A percentile compares a stretch with the other conserved stretches of the same genome.
Evolutionary conservation across 2,888 invertebrate genomes (phyloP).

Genomic region (Netelia inedita): DNA sequence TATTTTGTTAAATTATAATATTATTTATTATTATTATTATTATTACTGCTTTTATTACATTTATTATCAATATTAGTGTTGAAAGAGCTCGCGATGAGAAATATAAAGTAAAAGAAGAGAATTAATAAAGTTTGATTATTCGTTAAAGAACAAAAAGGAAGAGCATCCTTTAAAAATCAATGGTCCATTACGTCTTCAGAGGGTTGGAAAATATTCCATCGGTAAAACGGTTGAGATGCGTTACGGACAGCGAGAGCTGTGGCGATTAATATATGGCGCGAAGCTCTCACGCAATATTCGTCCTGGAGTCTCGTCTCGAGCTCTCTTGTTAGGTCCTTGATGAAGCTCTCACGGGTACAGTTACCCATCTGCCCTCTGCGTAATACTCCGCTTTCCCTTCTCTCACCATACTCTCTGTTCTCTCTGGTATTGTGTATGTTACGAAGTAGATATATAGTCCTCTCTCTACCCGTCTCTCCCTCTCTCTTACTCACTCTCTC

Average conservation of each 20-base stretch:
- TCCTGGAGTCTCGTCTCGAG: conserved; percentile 9
- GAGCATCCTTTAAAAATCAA: background rate
- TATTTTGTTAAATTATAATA: no score
- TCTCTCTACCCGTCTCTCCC: background rate
- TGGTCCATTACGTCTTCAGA: background rate
- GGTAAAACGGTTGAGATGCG: background rate
- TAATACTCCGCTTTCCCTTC: background rate
- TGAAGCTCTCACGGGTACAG: conserved; percentile 50
- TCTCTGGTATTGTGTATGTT: conserved; percentile 6
- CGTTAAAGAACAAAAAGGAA: background rate
- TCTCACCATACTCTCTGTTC: background rate
- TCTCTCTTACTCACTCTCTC: background rate
- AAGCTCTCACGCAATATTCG: conserved; percentile 42
- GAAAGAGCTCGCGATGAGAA: no score
- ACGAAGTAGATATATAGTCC: background rate
- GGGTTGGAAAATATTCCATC: background rate
- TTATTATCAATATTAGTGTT: no score
- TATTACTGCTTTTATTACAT: no score
- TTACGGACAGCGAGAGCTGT: background rate
- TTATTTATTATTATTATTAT: no score
- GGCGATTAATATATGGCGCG: conserved; percentile 32
- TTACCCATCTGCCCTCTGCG: conserved; percentile 39
- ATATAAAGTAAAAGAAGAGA: no score
- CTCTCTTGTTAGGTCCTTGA: conserved; percentile 47
- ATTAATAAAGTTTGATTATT: no score